These are phyloP conservation scores for Drosophila barbarae DNA, from an alignment of 2,888 invertebrate genomes.

Conservation along the genomic window DNA sequence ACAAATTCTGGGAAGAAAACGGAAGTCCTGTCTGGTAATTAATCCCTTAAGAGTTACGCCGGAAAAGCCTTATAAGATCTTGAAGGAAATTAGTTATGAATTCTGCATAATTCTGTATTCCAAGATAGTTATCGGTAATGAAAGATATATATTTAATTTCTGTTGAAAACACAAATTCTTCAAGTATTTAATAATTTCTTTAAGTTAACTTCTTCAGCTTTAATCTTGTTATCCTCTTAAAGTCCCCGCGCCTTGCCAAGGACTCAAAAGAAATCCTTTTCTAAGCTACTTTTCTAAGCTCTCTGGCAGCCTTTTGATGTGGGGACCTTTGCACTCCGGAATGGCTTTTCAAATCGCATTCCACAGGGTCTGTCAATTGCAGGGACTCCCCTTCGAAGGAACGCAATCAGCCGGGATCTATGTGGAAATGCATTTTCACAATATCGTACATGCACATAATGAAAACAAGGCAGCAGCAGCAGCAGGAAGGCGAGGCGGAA, in stretches of 20 bases:
- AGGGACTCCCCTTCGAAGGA: constrained; percentile 17
- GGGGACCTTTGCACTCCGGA: constrained; percentile 37
- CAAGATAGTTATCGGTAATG: not conserved
- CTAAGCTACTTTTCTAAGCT: constrained; percentile 1
- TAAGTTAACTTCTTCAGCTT: not conserved
- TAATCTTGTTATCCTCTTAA: constrained; percentile 5
- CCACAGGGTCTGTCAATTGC: constrained; percentile 53
- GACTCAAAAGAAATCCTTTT: constrained; percentile 13
- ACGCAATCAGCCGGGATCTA: constrained; percentile 67
- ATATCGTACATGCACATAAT: constrained; percentile 61
- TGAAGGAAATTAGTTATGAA: not conserved
- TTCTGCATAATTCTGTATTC: not conserved
- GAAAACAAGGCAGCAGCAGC: constrained; percentile 40
- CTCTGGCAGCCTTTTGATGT: constrained; percentile 32
- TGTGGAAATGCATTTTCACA: constrained; percentile 74
- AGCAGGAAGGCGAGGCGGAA: constrained; percentile 45
- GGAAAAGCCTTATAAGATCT: constrained; percentile 8
- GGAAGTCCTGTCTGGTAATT: constrained; percentile 18
- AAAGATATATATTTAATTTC: no score
- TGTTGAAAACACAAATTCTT: no score
- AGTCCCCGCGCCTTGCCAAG: not conserved
- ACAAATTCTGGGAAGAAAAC: constrained; percentile 23
- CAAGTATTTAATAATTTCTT: not conserved
- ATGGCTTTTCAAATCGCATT: constrained; percentile 55
- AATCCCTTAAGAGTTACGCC: constrained; percentile 2